Evolutionary conservation across 2,113 vertebrate genomes (phyloP), one percentile per base, ranked within the genome.

Genomic region (Pycnonotus jocosus): DNA sequence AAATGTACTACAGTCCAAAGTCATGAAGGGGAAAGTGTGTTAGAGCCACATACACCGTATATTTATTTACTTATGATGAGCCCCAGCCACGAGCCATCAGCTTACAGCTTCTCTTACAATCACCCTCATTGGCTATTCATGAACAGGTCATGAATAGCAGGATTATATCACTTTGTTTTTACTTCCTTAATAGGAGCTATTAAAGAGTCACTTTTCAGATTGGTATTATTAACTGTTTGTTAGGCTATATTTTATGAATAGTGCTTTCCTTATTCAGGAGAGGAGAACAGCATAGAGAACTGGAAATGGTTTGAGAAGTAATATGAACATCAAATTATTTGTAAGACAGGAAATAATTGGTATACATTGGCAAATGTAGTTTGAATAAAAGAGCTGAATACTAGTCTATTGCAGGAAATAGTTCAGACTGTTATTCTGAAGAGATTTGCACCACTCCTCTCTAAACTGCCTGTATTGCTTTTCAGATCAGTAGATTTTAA

Each of bases 61-160:
- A 97, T 97, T 97, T 97, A 96, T 97, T 97, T 97, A 96, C 91
- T 96, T 92, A 95, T 81, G 96, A 97, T 97, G 95, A 96, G 94
- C 81, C 76, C 78, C 93, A 94, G 78, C 83, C 88, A 92, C 4
- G 22, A 97, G 78, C 83, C 93, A 97, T 97, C 91, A 96, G 72
- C 83, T 85, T 97, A 93, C 95, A 96, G 95, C 85, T 96, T 95
- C 96, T 61, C 89, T 95, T 88, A 97, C 96, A 97, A 97, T 97
- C 72, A 65, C 90, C 72, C 37, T 96, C 95, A 95, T 97, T 97
- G 96, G 97, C 92, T 95, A 96, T 97, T 97, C 96, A 97, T 87
- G 81, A 96, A 47, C 81, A 90, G 57, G 95, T 86, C 88, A 97
- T 97, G 96, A 97, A 97, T 97, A 97, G 95, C 86, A 85, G 95